Base-by-base conservation (phyloP, 23 tunicate genomes). In the Phallusia fumigata region DNA sequence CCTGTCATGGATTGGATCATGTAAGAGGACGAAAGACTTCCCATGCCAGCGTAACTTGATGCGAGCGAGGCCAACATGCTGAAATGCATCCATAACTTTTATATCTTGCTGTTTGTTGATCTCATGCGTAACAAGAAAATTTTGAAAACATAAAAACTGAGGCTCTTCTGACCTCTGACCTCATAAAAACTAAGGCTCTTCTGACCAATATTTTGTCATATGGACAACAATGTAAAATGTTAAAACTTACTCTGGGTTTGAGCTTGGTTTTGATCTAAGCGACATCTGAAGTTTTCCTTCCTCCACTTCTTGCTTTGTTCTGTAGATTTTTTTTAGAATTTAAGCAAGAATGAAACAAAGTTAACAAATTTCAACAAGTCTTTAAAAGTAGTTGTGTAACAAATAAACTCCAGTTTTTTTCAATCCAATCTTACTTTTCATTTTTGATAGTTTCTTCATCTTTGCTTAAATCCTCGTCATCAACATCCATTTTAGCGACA, bases 231-330 rank as follows among this genome's bases (percentile, higher is more conserved):
- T 3, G 47, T 3, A 40, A 40, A 40, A 5, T 40, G 5, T 40
- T 40, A 11, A 51, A 51, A 21, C 69, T 58, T 58, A 58, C 69
- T 58, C 69, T 21, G 69, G 13, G 69, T 24, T 24, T 1, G 69
- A 58, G 18, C 18, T 15, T 21, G 83, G 79, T 53, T 85, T 85
- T 18, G 89, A 85, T 30, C 89, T 33, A 35, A 85, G 80, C 36
- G 89, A 79, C 89, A 85, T 85, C 45, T 79, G 89, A 19, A 65
- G 80, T 24, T 19, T 45, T 52, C 32, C 53, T 30, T 44, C 69
- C 13, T 58, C 28, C 78, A 33, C 69, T 16, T 58, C 28, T 58
- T 58, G 69, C 13, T 58, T 58, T 2, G 69, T 58, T 40, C 47
- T 40, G 47, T 3, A 40, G 10, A 40, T 40, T 40, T 3, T 40